These are phyloP conservation scores for Colossoma macropomum DNA, from an alignment of 2,113 vertebrate genomes.

Conservation along the genomic window DNA sequence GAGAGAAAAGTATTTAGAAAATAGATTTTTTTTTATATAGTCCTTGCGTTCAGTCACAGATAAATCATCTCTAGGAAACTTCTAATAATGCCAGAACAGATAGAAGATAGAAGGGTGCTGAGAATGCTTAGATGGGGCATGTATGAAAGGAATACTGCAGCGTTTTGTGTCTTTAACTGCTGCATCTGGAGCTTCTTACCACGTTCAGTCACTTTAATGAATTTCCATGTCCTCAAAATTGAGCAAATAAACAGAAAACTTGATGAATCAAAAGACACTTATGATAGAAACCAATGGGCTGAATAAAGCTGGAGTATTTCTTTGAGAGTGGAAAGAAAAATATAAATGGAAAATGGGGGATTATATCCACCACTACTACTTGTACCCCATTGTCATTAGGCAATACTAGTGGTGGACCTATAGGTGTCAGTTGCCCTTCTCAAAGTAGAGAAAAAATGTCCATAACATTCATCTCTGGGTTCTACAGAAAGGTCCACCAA, in stretches of 20 bases:
- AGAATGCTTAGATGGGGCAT: not conserved
- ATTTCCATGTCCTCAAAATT: too few species aligned
- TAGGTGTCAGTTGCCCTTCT: not conserved
- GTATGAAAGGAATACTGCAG: not conserved
- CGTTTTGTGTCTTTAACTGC: not conserved
- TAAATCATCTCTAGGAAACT: slow-evolving; percentile 15
- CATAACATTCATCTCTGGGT: too few species aligned
- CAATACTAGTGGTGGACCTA: not conserved
- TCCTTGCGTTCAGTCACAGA: slow-evolving; percentile 4
- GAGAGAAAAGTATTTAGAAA: slow-evolving; percentile 64
- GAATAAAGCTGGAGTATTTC: not conserved
- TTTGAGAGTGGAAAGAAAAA: not conserved
- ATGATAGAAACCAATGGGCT: too few species aligned
- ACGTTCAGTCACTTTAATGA: not conserved
- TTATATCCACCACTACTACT: not conserved
- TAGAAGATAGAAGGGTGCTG: not conserved
- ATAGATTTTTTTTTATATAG: slow-evolving; percentile 38
- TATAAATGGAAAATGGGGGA: not conserved
- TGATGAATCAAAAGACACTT: too few species aligned
- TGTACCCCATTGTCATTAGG: not conserved
- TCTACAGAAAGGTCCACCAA: not conserved
- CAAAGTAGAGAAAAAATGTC: too few species aligned
- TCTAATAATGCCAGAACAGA: not conserved
- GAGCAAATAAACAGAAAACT: too few species aligned
- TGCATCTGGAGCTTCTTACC: not conserved